Evolutionary conservation across 1,140 invertebrate species (phyloP).

Genomic region (Parasteatoda tepidariorum): DNA sequence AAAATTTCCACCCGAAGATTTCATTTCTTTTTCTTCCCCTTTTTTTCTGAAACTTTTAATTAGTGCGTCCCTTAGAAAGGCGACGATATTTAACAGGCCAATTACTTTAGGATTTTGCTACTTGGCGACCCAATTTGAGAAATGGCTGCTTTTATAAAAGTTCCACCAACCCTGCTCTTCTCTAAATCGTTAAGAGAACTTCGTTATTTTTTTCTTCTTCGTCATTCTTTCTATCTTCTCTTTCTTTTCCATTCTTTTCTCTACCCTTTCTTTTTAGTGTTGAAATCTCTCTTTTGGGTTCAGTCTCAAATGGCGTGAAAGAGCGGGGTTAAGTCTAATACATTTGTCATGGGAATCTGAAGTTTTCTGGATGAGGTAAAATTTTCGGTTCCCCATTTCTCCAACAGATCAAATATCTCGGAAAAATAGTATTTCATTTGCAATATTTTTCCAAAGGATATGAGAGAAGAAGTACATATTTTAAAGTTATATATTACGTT

Average conservation of each 20-base stretch:
- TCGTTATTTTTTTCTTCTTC: background rate
- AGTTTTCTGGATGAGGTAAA: too few species aligned
- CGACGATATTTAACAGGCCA: constrained; percentile 54
- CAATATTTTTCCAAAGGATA: background rate
- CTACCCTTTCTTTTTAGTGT: background rate
- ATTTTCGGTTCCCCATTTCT: constrained; percentile 8
- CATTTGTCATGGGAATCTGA: constrained; percentile 33
- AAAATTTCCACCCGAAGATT: background rate
- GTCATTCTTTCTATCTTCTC: constrained; percentile 9
- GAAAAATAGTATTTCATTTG: constrained; percentile 3
- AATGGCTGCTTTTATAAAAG: constrained; percentile 27
- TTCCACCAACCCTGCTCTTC: constrained; percentile 11
- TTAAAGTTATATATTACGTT: too few species aligned
- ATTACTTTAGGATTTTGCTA: constrained; percentile 25
- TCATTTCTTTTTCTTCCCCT: background rate
- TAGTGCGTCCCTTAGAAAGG: constrained; percentile 39
- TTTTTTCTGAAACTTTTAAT: constrained; percentile 22
- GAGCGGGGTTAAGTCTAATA: constrained; percentile 23
- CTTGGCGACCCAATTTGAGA: constrained; percentile 32
- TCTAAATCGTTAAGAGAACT: constrained; percentile 46
- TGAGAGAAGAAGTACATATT: background rate
- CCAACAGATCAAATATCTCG: constrained; percentile 8
- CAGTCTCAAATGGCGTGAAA: background rate
- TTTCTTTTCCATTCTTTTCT: constrained; percentile 8
- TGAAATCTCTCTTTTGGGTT: background rate